phyloP scores from a whole-genome alignment of 37 sponge, comb jelly and placozoan species.

The Mnemiopsis leidyi region DNA sequence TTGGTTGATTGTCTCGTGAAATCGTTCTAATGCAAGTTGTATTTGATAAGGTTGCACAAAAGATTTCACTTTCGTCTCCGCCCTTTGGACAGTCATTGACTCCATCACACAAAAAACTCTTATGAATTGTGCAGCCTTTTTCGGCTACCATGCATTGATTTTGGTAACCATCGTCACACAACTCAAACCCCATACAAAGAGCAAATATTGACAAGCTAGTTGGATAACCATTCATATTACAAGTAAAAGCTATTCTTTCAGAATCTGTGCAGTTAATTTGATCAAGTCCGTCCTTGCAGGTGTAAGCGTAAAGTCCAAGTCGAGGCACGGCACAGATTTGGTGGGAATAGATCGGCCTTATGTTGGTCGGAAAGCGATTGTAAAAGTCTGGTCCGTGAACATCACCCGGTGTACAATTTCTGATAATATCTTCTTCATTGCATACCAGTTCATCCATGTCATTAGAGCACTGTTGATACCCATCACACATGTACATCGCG shows the following conservation, averaged over 20 bases:
- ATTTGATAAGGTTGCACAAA: background rate
- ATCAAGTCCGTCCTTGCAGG: background rate
- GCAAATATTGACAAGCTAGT: background rate
- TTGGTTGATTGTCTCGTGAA: background rate
- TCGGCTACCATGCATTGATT: background rate
- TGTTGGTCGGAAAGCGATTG: background rate
- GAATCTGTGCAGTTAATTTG: slow-evolving; percentile 10
- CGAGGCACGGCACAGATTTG: background rate
- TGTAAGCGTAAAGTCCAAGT: background rate
- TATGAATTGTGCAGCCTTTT: background rate
- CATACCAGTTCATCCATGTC: background rate
- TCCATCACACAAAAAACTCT: background rate
- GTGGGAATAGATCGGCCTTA: background rate
- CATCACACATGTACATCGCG: background rate
- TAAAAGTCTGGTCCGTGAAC: background rate
- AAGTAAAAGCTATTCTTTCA: background rate
- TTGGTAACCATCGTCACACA: background rate
- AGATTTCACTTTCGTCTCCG: background rate
- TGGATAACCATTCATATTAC: background rate
- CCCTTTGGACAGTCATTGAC: background rate
- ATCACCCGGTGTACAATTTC: background rate
- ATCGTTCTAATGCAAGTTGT: background rate
- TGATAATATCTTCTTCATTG: background rate
- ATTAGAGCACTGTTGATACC: background rate
- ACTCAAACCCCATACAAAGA: background rate